Conservation (phyloP, 2,888 invertebrate genomes). For the Amphipoea oculea region DNA sequence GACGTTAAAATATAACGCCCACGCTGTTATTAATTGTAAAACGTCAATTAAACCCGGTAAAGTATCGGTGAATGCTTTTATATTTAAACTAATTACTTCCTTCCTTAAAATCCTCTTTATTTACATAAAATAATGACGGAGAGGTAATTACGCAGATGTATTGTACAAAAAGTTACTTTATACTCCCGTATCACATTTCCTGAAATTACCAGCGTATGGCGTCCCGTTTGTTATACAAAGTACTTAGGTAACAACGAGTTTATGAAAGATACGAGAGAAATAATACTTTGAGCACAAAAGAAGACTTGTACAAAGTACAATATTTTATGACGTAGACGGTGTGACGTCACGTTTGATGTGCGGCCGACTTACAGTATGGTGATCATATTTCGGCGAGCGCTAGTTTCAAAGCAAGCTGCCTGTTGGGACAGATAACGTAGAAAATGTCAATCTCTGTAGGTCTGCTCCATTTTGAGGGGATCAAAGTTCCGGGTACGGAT, state of each 20-base stretch:
- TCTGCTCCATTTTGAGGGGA: slow-evolving; percentile 86
- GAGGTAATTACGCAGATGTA: slow-evolving; percentile 40
- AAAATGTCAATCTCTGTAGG: slow-evolving; percentile 88
- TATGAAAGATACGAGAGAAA: slow-evolving; percentile 55
- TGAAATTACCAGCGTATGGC: slow-evolving; percentile 12
- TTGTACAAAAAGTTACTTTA: slow-evolving; percentile 37
- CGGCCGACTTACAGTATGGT: slow-evolving; percentile 62
- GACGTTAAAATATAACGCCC: not conserved
- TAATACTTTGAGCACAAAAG: slow-evolving; percentile 64
- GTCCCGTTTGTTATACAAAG: slow-evolving; percentile 57
- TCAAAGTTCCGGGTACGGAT: slow-evolving; percentile 88
- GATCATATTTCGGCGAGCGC: slow-evolving; percentile 72
- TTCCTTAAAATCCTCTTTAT: slow-evolving; percentile 14
- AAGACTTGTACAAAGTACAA: slow-evolving; percentile 60
- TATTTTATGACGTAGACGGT: slow-evolving; percentile 65
- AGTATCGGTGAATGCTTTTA: slow-evolving; percentile 29
- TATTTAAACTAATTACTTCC: slow-evolving; percentile 27
- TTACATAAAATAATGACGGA: slow-evolving; percentile 32
- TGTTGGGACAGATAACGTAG: slow-evolving; percentile 86
- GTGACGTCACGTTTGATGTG: slow-evolving; percentile 71
- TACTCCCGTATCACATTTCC: slow-evolving; percentile 30
- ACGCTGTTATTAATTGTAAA: slow-evolving; percentile 23
- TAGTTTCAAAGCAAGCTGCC: slow-evolving; percentile 81
- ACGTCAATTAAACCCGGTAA: slow-evolving; percentile 17
- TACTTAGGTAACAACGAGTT: slow-evolving; percentile 61